These are phyloP conservation scores for Chelon auratus DNA, from an alignment of 2,797 vertebrate genomes.

Conservation along the genomic window DNA sequence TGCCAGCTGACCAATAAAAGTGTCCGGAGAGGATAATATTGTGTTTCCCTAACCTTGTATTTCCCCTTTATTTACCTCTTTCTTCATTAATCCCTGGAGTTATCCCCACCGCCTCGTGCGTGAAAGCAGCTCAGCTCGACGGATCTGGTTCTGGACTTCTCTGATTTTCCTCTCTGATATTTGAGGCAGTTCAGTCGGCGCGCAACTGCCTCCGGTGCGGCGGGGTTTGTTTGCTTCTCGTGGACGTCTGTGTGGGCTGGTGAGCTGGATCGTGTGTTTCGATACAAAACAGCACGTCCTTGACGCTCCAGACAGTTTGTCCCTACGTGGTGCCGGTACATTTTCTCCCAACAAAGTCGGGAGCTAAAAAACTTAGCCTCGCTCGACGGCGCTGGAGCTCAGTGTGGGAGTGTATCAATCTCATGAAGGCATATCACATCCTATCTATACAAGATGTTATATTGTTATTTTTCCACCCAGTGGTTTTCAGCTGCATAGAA, in stretches of 20 bases:
- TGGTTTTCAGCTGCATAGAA: too few species aligned
- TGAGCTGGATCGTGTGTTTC: conserved; percentile 21
- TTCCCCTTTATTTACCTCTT: neutral
- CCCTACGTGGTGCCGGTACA: conserved; percentile 1
- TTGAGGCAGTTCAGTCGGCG: neutral
- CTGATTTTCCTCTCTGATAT: conserved; percentile 35
- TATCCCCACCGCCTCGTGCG: neutral
- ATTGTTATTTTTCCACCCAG: too few species aligned
- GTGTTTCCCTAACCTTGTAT: neutral
- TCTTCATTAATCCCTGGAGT: neutral
- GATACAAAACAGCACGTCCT: conserved; percentile 16
- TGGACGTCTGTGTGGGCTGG: conserved; percentile 27
- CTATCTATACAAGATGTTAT: too few species aligned
- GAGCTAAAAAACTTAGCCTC: conserved; percentile 1
- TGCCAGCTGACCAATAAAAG: conserved; percentile 14
- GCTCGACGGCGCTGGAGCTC: neutral
- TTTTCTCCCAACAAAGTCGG: neutral
- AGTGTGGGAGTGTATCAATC: too few species aligned
- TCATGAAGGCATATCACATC: too few species aligned
- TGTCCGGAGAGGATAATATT: conserved; percentile 1
- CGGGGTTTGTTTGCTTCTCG: conserved; percentile 14
- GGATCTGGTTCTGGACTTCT: conserved; percentile 23
- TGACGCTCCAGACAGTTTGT: conserved; percentile 32
- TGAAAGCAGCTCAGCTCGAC: conserved; percentile 21
- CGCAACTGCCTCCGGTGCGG: conserved; percentile 10